Evolutionary conservation across 64 coral and sea anemone genomes (phyloP).

Genomic region (Anthopleura sola): DNA sequence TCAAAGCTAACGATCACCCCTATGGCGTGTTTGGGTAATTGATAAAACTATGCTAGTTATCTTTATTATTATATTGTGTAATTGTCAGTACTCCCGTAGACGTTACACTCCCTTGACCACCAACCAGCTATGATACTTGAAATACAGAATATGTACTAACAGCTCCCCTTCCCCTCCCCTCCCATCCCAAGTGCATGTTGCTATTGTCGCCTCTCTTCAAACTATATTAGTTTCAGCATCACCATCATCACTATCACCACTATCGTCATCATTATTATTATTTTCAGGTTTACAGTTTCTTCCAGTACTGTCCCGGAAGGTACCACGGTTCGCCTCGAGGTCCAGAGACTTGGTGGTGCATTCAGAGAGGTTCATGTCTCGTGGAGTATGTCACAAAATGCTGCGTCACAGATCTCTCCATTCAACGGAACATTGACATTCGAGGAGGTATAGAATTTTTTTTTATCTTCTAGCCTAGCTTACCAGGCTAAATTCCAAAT

Average conservation of each 20-base stretch:
- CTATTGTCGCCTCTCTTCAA: no score
- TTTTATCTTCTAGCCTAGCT: background rate
- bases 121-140: no score
- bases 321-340: conserved; percentile 20
- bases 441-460: conserved; percentile 43
- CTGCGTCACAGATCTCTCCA: conserved; percentile 50
- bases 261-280: background rate
- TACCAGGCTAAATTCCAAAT: no score
- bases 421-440: conserved; percentile 68
- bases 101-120: no score
- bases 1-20: conserved; percentile 80
- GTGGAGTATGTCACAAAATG: conserved; percentile 50
- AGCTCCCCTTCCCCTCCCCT: no score
- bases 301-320: conserved; percentile 74
- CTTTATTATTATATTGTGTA: background rate
- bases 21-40: conserved; percentile 92
- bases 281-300: conserved; percentile 40
- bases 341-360: conserved; percentile 53
- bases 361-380: conserved; percentile 60
- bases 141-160: no score
- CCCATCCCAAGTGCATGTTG: no score
- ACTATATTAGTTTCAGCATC: no score
- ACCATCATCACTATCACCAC: no score
- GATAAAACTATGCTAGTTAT: background rate
- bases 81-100: no score